Evolutionary conservation across 2,888 invertebrate species (phyloP).

Genomic region (Callinectes sapidus): DNA sequence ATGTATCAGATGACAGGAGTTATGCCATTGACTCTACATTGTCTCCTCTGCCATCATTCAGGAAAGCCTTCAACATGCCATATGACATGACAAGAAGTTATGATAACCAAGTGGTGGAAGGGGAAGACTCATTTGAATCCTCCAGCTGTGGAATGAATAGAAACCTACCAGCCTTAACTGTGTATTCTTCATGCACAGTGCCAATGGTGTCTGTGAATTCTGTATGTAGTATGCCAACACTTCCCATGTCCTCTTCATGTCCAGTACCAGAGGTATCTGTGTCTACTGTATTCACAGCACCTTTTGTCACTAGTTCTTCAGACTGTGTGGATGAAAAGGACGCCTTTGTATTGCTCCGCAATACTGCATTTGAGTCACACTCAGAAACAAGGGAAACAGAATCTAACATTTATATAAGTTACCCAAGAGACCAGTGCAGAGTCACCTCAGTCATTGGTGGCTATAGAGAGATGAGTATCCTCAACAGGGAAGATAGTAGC

Average conservation of each 20-base stretch:
- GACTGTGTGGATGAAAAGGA: not conserved
- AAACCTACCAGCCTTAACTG: not conserved
- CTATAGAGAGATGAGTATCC: not conserved
- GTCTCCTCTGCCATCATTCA: not conserved
- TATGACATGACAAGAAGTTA: not conserved
- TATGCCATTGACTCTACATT: not conserved
- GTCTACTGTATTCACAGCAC: not conserved
- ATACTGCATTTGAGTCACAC: not conserved
- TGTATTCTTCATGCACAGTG: too few species aligned
- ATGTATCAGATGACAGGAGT: not conserved
- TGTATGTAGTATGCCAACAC: not conserved
- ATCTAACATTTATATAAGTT: not conserved
- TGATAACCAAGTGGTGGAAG: not conserved
- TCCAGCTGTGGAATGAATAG: not conserved
- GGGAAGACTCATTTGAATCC: not conserved
- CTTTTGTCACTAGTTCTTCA: not conserved
- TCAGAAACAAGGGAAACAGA: not conserved
- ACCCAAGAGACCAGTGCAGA: not conserved
- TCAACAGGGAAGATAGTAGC: not conserved
- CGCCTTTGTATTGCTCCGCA: not conserved
- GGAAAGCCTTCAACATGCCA: not conserved
- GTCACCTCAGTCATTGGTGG: not conserved
- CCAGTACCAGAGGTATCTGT: not conserved
- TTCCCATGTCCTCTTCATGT: not conserved
- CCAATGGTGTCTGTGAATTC: not conserved